Evolutionary conservation across 2,888 invertebrate genomes (phyloP).

Genomic region (Carcina quercana): DNA sequence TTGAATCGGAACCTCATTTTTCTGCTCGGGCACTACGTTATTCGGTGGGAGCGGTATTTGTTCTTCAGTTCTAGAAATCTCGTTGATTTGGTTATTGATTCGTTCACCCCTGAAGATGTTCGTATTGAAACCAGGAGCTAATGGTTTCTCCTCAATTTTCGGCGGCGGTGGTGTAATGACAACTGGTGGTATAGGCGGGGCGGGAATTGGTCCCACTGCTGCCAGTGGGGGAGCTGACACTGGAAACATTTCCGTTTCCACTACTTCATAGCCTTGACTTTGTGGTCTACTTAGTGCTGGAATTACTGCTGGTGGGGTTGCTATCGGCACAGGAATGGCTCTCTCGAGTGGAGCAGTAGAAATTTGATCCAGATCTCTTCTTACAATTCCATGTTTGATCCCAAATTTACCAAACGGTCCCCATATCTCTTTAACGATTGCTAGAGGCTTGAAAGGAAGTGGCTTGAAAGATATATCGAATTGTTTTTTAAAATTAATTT

Average conservation of each 20-base stretch:
- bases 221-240: neutral
- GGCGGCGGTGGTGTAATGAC: conserved; percentile 17
- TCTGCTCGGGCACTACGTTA: conserved; percentile 8
- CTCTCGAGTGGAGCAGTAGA: conserved; percentile 1
- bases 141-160: conserved; percentile 2
- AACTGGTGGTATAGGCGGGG: conserved; percentile 12
- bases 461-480: conserved; percentile 37
- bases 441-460: conserved; percentile 29
- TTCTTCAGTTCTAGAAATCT: too few species aligned
- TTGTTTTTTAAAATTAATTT: conserved; percentile 32
- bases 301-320: too few species aligned
- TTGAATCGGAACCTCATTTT: conserved; percentile 1
- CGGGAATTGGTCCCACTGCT: conserved; percentile 4
- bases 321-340: neutral
- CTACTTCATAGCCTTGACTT: conserved; percentile 1
- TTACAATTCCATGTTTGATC: conserved; percentile 26
- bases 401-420: conserved; percentile 38
- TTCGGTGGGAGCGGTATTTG: conserved; percentile 9
- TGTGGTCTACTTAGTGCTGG: conserved; percentile 1
- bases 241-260: neutral
- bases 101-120: conserved; percentile 21
- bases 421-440: conserved; percentile 39
- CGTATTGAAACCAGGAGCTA: conserved; percentile 18
- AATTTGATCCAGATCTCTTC: conserved; percentile 20
- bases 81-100: too few species aligned